Base-by-base conservation (phyloP, 2,888 invertebrate species). In the Thecophora atra region DNA sequence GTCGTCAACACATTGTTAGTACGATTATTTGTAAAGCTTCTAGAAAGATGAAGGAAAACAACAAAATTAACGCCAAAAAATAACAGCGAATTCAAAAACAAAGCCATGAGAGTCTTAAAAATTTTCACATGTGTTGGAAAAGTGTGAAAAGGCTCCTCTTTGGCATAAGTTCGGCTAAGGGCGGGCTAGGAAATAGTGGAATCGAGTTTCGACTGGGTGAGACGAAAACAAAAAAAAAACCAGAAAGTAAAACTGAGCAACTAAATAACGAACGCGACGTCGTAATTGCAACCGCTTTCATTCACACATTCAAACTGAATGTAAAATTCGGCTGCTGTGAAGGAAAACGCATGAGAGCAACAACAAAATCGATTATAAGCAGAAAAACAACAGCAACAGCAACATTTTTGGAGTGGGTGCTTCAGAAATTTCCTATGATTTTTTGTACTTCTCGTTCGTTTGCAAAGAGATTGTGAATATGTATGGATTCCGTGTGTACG, bases 201-300 rank as follows among this genome's bases (percentile, higher is more conserved):
- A 11, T 37, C 7, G 37, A 2, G 6, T 6, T 2, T 37, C 7
- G 37, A 37, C 1, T 56, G 26, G 11, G 24, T 56, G 26, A 26
- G 15, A 0, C 3, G 15, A n/a, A 56, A 1, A 56, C 21, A 56
- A 56, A 56, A 56, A 21, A 54, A 56, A 56, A 56, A 24, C 24
- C 11, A 24, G 13, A 54, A 6, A 19, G 52, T 17, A 21, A 21
- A 21, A 8, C n/a, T n/a, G n/a, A n/a, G n/a, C n/a, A n/a, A n/a
- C n/a, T n/a, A n/a, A n/a, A n/a, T n/a, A n/a, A n/a, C n/a, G n/a
- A 56, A 56, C 24, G 26, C 56, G 26, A 21, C 24, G 26, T 56
- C 56, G 26, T 56, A 56, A 56, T 56, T 56, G 56, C 56, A 56
- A 21, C 37, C 37, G 37, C 56, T 56, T 15, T 26, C 24, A 15